phyloP scores from a whole-genome alignment of 1,140 invertebrate genomes.

The Bombus breviceps region DNA sequence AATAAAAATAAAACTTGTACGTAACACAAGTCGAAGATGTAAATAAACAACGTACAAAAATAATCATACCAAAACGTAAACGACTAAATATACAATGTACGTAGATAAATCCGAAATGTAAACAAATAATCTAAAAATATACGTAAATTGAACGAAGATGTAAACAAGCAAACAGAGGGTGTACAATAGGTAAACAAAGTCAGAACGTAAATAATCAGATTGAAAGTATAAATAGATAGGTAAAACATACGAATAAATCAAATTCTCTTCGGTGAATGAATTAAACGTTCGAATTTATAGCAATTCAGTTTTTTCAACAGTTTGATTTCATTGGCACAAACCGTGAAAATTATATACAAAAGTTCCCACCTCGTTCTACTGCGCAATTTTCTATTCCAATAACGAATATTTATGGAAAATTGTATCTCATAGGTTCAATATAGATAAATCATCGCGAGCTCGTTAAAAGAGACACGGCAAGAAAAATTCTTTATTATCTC shows the following conservation, averaged over 20 bases:
- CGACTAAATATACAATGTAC: background rate
- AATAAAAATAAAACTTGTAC: background rate
- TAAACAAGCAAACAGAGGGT: background rate
- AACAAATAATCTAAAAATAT: background rate
- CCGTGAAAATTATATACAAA: background rate
- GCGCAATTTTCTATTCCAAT: background rate
- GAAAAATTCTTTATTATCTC: constrained; percentile 30
- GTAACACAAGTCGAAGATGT: background rate
- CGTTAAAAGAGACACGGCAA: constrained; percentile 1
- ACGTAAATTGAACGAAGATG: background rate
- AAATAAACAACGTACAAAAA: background rate
- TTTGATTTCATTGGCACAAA: background rate
- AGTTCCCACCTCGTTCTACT: too few species aligned
- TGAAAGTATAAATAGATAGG: background rate
- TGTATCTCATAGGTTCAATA: background rate
- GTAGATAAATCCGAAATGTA: background rate
- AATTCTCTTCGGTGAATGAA: background rate
- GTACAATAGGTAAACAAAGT: background rate
- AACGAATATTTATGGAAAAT: background rate
- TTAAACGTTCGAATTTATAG: background rate
- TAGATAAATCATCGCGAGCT: constrained; percentile 3
- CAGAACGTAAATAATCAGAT: background rate
- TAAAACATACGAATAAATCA: background rate
- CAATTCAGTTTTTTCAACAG: background rate
- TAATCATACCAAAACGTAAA: background rate